Percentiles rank a stretch among this genome's conserved stretches.
Conservation (phyloP, 1,140 invertebrate species). For the Paramacrobiotus metropolitanus region DNA sequence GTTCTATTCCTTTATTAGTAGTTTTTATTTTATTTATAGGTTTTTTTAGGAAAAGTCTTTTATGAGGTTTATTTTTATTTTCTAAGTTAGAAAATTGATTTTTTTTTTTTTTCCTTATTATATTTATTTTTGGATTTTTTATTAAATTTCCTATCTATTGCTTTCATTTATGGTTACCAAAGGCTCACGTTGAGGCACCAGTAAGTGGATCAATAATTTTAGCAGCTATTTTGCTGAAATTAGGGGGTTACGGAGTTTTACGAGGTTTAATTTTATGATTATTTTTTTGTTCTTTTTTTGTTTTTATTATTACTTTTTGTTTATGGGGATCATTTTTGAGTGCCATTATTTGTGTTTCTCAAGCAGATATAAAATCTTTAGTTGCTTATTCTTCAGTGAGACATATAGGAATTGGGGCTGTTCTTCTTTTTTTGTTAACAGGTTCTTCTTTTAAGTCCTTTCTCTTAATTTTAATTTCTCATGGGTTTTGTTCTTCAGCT, state of each 20-base stretch:
- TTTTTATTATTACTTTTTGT: slow-evolving; percentile 27
- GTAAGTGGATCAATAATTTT: slow-evolving; percentile 41
- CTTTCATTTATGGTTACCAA: slow-evolving; percentile 41
- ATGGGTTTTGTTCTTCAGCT: slow-evolving; percentile 12
- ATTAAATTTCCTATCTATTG: slow-evolving; percentile 42
- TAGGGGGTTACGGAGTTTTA: slow-evolving; percentile 36
- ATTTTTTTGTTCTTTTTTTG: slow-evolving; percentile 24
- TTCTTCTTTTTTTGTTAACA: slow-evolving; percentile 8
- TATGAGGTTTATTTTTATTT: slow-evolving; percentile 23
- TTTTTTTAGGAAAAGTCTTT: slow-evolving; percentile 1
- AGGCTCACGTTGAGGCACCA: slow-evolving; percentile 46
- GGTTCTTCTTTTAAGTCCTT: slow-evolving; percentile 1
- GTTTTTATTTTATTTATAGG: slow-evolving; percentile 7
- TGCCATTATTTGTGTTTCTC: slow-evolving; percentile 33
- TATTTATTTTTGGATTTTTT: slow-evolving; percentile 32
- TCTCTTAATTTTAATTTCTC: slow-evolving; percentile 11
- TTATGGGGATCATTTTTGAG: slow-evolving; percentile 30
- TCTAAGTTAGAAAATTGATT: slow-evolving; percentile 20
- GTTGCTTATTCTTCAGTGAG: slow-evolving; percentile 31
- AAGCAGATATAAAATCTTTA: slow-evolving; percentile 34
- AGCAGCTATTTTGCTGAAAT: slow-evolving; percentile 39
- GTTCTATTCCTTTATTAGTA: slow-evolving; percentile 33
- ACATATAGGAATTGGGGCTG: slow-evolving; percentile 12
- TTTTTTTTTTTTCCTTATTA: slow-evolving; percentile 27
- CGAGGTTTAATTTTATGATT: slow-evolving; percentile 26